Evolutionary conservation across 2,113 vertebrate genomes (phyloP).

Genomic region (Bubo bubo): DNA sequence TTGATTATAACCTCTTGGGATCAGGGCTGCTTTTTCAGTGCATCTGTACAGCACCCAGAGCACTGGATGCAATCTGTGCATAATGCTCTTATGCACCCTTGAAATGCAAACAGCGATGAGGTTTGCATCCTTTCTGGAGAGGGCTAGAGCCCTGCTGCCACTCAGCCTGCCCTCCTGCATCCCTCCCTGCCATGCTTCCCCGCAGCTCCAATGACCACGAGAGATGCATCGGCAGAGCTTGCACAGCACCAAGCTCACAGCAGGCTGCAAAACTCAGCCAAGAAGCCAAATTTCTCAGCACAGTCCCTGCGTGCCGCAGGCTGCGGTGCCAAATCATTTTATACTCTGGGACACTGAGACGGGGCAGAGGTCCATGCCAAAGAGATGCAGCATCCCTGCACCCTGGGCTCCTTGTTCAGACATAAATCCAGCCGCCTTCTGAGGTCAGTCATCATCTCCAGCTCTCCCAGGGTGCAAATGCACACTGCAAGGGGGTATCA

Average conservation of each 20-base stretch:
- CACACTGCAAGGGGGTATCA: not conserved
- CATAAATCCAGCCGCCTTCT: not conserved
- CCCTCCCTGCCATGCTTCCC: not conserved
- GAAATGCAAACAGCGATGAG: not conserved
- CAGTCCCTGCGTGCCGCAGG: fast-evolving
- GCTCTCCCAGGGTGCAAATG: not conserved
- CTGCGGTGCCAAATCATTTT: not conserved
- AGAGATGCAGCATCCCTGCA: not conserved
- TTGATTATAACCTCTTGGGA: not conserved
- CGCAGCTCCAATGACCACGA: fast-evolving
- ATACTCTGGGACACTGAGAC: not conserved
- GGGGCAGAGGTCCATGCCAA: not conserved
- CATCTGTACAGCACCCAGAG: not conserved
- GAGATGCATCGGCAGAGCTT: not conserved
- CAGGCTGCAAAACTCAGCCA: not conserved
- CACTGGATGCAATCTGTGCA: too few relatives aligned
- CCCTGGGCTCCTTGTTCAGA: not conserved
- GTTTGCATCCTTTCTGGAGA: not conserved
- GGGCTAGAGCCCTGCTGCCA: fast-evolving
- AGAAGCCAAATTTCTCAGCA: not conserved
- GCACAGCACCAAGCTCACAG: fast-evolving
- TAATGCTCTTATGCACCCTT: fast-evolving
- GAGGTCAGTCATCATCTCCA: not conserved
- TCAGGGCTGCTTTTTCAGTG: not conserved
- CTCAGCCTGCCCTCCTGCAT: not conserved